These are phyloP conservation scores for Mesembrinibis cayennensis DNA, from an alignment of 2,113 vertebrate genomes.

Conservation along the genomic window DNA sequence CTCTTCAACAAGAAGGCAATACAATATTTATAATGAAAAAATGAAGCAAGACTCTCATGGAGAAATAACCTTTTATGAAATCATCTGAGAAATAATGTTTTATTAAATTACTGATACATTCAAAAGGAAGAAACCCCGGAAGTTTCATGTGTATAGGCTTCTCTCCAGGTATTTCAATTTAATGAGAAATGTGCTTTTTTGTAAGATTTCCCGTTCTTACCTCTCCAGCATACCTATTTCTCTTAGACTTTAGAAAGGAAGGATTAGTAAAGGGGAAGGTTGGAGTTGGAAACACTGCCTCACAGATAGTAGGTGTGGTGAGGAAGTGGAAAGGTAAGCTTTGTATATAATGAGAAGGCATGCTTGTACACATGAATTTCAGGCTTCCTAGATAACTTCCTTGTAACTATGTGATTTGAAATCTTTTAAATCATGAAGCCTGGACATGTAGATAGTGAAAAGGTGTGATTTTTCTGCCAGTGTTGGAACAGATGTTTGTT, in stretches of 20 bases:
- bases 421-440: background rate
- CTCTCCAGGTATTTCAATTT: background rate
- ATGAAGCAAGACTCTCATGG: background rate
- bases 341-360: background rate
- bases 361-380: background rate
- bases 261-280: background rate
- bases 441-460: background rate
- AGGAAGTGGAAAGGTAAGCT: background rate
- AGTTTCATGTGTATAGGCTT: background rate
- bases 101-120: background rate
- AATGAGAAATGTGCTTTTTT: background rate
- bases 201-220: background rate
- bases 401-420: background rate
- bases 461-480: background rate
- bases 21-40: background rate
- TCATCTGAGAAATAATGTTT: background rate
- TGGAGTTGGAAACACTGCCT: background rate
- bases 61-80: background rate
- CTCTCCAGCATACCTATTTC: background rate
- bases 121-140: background rate
- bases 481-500: background rate
- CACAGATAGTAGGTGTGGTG: fast-evolving
- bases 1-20: background rate
- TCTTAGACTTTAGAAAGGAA: background rate
- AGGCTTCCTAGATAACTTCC: background rate